Evolutionary conservation across 2,888 invertebrate genomes (phyloP).

Genomic region (Trichogramma evanescens): DNA sequence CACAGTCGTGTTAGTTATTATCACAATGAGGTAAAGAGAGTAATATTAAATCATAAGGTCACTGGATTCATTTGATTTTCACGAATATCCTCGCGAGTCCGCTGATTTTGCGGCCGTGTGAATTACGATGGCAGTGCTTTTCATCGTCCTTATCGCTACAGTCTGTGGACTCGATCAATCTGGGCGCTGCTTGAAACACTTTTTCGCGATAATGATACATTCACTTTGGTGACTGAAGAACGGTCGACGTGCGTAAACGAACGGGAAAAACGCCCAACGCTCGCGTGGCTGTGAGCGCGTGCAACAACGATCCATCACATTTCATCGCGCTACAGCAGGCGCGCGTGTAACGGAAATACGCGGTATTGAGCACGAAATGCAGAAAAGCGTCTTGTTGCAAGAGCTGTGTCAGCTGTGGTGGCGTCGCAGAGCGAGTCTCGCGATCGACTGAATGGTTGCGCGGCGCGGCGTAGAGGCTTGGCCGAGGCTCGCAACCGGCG

Average conservation of each 20-base stretch:
- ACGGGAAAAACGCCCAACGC: neutral
- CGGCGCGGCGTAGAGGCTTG: neutral
- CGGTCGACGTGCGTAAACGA: neutral
- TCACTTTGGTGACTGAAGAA: no score
- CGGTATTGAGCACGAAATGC: neutral
- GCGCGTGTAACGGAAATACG: neutral
- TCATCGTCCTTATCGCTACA: neutral
- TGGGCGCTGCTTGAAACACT: no score
- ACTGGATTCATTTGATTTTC: neutral
- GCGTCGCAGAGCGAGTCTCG: neutral
- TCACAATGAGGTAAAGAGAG: no score
- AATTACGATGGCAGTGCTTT: neutral
- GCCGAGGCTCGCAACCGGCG: neutral
- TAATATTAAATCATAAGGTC: no score
- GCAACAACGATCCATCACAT: neutral
- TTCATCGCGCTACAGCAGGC: neutral
- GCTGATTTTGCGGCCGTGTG: neutral
- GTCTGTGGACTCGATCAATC: neutral
- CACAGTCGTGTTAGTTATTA: neutral
- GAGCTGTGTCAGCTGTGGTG: neutral
- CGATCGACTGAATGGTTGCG: conserved; percentile 8
- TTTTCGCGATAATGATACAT: no score
- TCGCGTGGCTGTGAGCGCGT: neutral
- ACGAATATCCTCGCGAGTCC: conserved; percentile 17
- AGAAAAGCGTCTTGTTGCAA: neutral